phyloP scores from a whole-genome alignment of 2,888 invertebrate species.

The Oegoconia quadripuncta region DNA sequence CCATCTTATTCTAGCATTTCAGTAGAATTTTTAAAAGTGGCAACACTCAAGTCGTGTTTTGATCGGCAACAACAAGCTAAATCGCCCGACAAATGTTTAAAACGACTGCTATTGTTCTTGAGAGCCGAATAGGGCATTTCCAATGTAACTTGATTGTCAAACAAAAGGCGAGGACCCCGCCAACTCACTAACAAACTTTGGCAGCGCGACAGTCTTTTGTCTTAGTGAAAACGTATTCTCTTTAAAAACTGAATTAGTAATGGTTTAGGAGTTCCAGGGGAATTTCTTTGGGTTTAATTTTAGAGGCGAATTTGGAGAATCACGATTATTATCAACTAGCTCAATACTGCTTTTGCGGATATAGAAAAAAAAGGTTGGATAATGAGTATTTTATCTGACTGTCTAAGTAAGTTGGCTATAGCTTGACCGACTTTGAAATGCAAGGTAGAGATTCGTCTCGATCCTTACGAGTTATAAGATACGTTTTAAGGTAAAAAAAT shows the following conservation, averaged over 20 bases:
- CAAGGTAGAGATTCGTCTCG: too few relatives aligned
- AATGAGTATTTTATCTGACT: too few relatives aligned
- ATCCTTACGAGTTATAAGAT: too few relatives aligned
- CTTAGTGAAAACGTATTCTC: conserved; percentile 43
- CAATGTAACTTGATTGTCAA: conserved; percentile 64
- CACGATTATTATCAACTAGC: too few relatives aligned
- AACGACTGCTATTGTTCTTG: conserved; percentile 54
- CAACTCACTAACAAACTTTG: conserved; percentile 49
- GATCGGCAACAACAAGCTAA: conserved; percentile 8
- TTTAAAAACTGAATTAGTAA: conserved; percentile 22
- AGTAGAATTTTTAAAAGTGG: neutral
- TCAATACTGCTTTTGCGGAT: too few relatives aligned
- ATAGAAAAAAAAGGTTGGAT: too few relatives aligned
- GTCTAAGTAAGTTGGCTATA: too few relatives aligned
- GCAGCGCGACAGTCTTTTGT: conserved; percentile 63
- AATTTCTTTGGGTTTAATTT: too few relatives aligned
- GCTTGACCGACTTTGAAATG: too few relatives aligned
- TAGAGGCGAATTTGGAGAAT: too few relatives aligned
- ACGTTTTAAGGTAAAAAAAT: too few relatives aligned
- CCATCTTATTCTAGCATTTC: too few relatives aligned
- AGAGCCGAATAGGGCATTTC: conserved; percentile 44
- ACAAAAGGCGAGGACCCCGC: conserved; percentile 42
- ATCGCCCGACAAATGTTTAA: conserved; percentile 34
- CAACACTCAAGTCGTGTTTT: conserved; percentile 1
- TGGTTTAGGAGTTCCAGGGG: neutral